Evolutionary conservation across 1,140 invertebrate genomes (phyloP), one percentile per base, ranked within the genome.

Genomic region (Scaptomyza montana): DNA sequence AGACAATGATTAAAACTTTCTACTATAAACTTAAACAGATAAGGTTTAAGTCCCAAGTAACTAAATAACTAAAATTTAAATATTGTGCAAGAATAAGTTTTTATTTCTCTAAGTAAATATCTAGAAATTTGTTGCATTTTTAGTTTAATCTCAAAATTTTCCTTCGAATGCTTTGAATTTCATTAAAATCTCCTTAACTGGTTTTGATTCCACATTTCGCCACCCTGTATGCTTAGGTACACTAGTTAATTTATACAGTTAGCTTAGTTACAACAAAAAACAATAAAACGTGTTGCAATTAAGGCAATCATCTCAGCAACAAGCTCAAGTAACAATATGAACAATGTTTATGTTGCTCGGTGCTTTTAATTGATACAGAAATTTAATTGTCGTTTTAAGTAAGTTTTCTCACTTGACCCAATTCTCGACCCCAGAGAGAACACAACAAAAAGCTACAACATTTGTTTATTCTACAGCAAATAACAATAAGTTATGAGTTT

Each of bases 391-490:
- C 21, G 21, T 25, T 25, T 25, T 25, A 13, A 79, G 82, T 89
- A 74, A 84, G 79, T 77, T 87, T 73, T 84, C 89, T 73, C 19
- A 79, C 82, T 87, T 87, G 82, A 87, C 82, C 84, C 51, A 87
- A 87, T 87, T 87, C 82, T 56, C 72, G 66, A 78, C 84, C 64
- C 68, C 67, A 74, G 33, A 41, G 5, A 30, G 33, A 63, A 3
- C 46, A 49, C 68, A 66, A 54, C 39, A 67, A 25, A 25, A 25
- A 25, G 2, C 21, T 25, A 25, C 21, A 25, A 25, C 21, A 25
- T 25, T 25, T 25, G 21, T 25, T 25, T 25, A 25, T 3, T 25
- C 21, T 25, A 25, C 21, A 25, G 2, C 21, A 25, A 66, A 60
- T 16, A 62, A 68, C 41, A 54, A 53, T 16, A 36, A 13, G 51